phyloP scores from a whole-genome alignment of 2,888 invertebrate genomes.

The Gerris lacustris region DNA sequence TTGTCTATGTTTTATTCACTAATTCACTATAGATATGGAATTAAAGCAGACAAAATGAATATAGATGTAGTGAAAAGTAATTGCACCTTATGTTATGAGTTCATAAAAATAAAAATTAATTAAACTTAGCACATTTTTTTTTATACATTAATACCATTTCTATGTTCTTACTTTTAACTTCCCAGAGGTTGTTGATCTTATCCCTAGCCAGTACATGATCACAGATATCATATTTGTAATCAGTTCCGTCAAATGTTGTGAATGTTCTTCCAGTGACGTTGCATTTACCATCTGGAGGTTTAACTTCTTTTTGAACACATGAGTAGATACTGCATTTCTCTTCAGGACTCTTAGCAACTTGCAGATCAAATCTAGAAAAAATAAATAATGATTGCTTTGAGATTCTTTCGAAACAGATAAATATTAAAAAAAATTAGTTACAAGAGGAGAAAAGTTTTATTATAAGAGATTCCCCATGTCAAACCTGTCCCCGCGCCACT shows the following conservation, averaged over 20 bases:
- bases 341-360: constrained; percentile 4
- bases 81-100: no score
- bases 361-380: not conserved
- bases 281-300: constrained; percentile 52
- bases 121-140: no score
- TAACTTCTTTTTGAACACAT: constrained; percentile 51
- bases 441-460: not conserved
- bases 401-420: no score
- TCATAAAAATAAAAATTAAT: no score
- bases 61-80: no score
- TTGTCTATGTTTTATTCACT: no score
- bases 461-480: no score
- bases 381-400: not conserved
- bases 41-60: no score
- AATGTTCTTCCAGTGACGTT: constrained; percentile 63
- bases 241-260: constrained; percentile 64
- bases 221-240: constrained; percentile 69
- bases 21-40: no score
- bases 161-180: constrained; percentile 45
- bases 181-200: constrained; percentile 53
- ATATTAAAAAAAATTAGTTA: not conserved
- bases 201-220: constrained; percentile 66
- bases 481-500: no score
- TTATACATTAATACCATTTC: no score
- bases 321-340: constrained; percentile 29